Conservation (phyloP, 64 coral and sea anemone genomes). For the Pocillopora damicornis region DNA sequence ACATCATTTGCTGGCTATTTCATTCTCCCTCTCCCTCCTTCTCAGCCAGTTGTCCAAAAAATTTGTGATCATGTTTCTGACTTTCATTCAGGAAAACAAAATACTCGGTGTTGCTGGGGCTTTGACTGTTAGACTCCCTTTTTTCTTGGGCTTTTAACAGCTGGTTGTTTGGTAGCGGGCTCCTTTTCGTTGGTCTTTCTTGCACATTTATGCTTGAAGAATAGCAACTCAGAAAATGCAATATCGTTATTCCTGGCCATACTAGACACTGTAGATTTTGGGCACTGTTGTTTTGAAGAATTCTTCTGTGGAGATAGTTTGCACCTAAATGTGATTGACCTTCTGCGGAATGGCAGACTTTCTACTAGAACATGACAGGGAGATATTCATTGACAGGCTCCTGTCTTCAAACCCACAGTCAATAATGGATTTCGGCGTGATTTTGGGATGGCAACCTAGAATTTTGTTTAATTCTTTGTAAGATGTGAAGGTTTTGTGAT, state of each 20-base stretch:
- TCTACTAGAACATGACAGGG: too few relatives aligned
- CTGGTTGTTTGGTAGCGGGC: background rate
- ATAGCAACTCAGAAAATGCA: background rate
- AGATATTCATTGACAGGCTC: background rate
- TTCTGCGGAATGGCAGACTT: too few relatives aligned
- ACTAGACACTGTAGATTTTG: background rate
- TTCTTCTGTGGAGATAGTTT: background rate
- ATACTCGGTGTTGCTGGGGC: background rate
- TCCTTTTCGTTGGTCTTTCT: background rate
- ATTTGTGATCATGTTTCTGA: conserved; percentile 11
- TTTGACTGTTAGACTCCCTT: background rate
- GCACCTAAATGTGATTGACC: too few relatives aligned
- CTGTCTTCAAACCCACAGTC: background rate
- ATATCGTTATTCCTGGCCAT: background rate
- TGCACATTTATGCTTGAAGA: background rate
- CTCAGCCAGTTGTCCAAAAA: conserved; percentile 50
- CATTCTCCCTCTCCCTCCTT: conserved; percentile 27
- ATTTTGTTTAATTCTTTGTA: conserved; percentile 37
- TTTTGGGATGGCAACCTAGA: conserved; percentile 3
- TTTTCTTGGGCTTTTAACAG: background rate
- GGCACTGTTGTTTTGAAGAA: background rate
- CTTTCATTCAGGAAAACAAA: background rate
- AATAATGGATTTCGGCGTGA: background rate
- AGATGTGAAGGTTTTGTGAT: conserved; percentile 11
- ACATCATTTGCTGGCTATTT: conserved; percentile 48